These are phyloP conservation scores for Amblyjoppa fuscipennis DNA, from an alignment of 2,888 invertebrate species.

Conservation along the genomic window DNA sequence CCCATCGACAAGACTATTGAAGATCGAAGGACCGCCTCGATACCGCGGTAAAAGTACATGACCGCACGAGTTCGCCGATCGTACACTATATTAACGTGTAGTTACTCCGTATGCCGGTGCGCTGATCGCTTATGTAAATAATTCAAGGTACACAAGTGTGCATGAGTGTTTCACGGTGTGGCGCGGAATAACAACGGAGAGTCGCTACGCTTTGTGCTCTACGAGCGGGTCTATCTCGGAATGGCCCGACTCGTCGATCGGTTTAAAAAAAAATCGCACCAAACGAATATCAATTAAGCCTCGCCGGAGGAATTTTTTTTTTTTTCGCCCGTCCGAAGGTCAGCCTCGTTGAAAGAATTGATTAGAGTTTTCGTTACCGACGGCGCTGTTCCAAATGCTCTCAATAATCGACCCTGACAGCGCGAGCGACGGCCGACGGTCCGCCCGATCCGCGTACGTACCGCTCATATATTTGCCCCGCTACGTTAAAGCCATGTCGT, in stretches of 20 bases:
- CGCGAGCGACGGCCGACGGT: neutral
- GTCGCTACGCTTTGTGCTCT: constrained; percentile 28
- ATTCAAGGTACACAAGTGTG: constrained; percentile 63
- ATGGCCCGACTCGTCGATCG: neutral
- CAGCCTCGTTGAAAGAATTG: neutral
- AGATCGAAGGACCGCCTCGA: constrained; percentile 43
- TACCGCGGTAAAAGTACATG: constrained; percentile 55
- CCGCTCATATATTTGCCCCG: constrained; percentile 1
- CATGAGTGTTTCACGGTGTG: neutral
- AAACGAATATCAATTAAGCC: no score
- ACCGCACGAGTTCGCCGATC: constrained; percentile 3
- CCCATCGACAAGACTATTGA: constrained; percentile 48
- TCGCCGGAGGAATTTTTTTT: no score
- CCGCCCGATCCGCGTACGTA: neutral
- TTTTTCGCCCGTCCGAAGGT: no score
- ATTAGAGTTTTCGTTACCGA: neutral
- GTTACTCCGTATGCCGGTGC: constrained; percentile 59
- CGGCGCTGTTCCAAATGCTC: neutral
- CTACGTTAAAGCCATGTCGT: neutral
- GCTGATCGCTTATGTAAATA: constrained; percentile 66
- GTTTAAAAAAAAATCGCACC: neutral
- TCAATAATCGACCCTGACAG: neutral
- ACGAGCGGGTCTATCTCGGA: neutral
- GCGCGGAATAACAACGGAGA: constrained; percentile 33
- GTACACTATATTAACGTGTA: constrained; percentile 6